Conservation (phyloP, 2,888 invertebrate genomes). For the Hyles lineata region DNA sequence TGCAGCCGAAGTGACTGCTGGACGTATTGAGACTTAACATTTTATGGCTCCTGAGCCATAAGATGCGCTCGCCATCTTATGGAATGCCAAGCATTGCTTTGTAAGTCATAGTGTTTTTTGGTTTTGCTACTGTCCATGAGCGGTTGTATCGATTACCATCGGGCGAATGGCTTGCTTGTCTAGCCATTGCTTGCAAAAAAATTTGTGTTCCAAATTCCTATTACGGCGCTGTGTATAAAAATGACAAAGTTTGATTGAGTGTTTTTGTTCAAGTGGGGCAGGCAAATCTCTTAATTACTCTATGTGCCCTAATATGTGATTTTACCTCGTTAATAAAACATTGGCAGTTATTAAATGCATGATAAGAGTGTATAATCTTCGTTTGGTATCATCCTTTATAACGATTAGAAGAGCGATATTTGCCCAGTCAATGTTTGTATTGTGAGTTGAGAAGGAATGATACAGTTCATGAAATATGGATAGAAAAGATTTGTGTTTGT, state of each 20-base stretch:
- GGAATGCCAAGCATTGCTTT: too few relatives aligned
- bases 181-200: background rate
- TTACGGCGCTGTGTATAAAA: background rate
- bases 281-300: constrained; percentile 16
- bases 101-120: too few relatives aligned
- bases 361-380: constrained; percentile 26
- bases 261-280: background rate
- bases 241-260: background rate
- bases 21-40: too few relatives aligned
- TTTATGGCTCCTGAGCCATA: too few relatives aligned
- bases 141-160: too few relatives aligned
- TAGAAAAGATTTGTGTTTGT: constrained; percentile 46
- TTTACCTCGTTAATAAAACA: constrained; percentile 21
- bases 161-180: too few relatives aligned
- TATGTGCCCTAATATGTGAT: background rate
- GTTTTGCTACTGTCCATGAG: too few relatives aligned
- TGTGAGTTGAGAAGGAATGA: constrained; percentile 39
- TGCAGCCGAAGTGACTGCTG: too few relatives aligned
- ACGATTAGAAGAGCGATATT: constrained; percentile 35
- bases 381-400: constrained; percentile 36
- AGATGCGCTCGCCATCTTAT: too few relatives aligned
- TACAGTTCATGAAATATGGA: constrained; percentile 41
- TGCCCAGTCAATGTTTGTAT: constrained; percentile 37
- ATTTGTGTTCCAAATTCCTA: background rate
- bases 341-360: constrained; percentile 17